Conservation (phyloP, 1,140 invertebrate genomes). For the Xylocopa sonorina region DNA sequence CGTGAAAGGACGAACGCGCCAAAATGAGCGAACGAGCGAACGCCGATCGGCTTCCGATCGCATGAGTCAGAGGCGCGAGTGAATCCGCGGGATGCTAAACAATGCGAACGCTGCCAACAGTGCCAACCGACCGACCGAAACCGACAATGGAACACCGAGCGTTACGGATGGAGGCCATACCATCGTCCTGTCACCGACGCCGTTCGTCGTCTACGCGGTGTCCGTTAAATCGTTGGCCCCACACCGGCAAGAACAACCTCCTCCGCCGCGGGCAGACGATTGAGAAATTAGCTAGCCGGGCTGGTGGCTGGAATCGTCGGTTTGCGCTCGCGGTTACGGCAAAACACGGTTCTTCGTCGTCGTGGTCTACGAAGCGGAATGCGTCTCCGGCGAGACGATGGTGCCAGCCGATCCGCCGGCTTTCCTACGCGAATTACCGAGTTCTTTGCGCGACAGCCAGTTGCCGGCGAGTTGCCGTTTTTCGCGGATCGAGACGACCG, state of each 20-base stretch:
- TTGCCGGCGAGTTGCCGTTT: too few species aligned
- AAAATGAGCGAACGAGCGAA: constrained; percentile 66
- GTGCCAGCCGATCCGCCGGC: neutral
- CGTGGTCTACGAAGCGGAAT: constrained; percentile 16
- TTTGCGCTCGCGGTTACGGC: neutral
- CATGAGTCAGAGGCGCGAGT: constrained; percentile 72
- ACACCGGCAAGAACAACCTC: too few species aligned
- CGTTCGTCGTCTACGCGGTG: constrained; percentile 42
- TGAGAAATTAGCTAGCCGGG: constrained; percentile 24
- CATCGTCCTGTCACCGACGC: constrained; percentile 49
- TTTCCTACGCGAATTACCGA: constrained; percentile 30
- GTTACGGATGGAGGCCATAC: constrained; percentile 40
- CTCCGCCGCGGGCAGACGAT: neutral
- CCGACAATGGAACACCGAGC: constrained; percentile 70
- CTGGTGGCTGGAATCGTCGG: constrained; percentile 22
- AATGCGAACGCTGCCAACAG: constrained; percentile 68
- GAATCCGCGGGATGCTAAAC: constrained; percentile 72
- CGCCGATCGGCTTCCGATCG: constrained; percentile 72
- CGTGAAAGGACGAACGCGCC: constrained; percentile 42
- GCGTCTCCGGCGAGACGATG: constrained; percentile 21
- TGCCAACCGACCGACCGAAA: constrained; percentile 52
- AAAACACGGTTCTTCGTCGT: constrained; percentile 14
- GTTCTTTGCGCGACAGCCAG: constrained; percentile 19
- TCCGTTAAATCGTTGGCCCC: too few species aligned
- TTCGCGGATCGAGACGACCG: too few species aligned